These are phyloP conservation scores for Lichenostomus cassidix DNA, from an alignment of 2,113 vertebrate species.

Conservation along the genomic window DNA sequence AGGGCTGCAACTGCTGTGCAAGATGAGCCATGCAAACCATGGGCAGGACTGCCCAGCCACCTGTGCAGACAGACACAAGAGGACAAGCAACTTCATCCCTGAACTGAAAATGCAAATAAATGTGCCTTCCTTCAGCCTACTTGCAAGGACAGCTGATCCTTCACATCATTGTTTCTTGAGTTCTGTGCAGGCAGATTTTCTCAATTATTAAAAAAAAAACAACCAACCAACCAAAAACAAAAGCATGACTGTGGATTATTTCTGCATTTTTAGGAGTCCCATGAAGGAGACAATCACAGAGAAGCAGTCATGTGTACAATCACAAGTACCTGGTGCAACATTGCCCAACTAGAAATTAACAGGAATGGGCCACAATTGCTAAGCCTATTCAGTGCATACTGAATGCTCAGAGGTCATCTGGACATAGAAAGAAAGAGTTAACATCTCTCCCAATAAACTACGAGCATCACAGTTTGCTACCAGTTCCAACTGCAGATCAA, in stretches of 20 bases:
- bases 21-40: neutral
- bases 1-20: neutral
- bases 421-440: neutral
- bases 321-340: neutral
- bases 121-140: neutral
- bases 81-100: neutral
- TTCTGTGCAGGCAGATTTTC: neutral
- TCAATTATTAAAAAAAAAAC: neutral
- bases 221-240: too few species aligned
- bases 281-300: neutral
- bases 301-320: neutral
- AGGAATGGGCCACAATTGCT: neutral
- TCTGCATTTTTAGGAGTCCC: neutral
- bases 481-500: neutral
- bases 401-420: neutral
- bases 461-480: neutral
- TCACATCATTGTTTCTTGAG: neutral
- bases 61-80: neutral
- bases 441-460: neutral
- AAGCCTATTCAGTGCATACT: neutral
- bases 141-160: neutral
- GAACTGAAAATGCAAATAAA: neutral
- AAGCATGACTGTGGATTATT: neutral
- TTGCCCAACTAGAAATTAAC: neutral
- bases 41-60: neutral